A percentile compares a stretch with the other conserved stretches of the same genome.
Evolutionary conservation across 2,888 invertebrate species (phyloP).

Genomic region (Parascotia fuliginaria): DNA sequence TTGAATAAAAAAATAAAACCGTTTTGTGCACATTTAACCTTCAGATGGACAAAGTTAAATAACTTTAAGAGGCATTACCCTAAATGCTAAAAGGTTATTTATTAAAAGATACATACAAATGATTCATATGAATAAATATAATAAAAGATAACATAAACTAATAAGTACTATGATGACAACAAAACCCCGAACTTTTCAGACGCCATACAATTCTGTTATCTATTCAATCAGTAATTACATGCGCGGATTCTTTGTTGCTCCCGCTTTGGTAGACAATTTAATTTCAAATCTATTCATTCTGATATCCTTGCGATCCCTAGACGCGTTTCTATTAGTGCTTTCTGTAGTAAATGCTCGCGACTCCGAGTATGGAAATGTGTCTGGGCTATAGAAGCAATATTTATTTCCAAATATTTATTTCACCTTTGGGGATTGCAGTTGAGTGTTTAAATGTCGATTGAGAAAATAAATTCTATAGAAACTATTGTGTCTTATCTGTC

Average conservation of each 20-base stretch:
- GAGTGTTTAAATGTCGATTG: background rate
- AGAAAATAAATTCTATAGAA: too few species aligned
- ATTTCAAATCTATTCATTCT: constrained; percentile 61
- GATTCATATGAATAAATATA: constrained; percentile 7
- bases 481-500: too few species aligned
- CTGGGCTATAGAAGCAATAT: constrained; percentile 38
- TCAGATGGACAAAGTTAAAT: too few species aligned
- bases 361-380: constrained; percentile 47
- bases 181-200: constrained; percentile 69
- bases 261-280: constrained; percentile 67
- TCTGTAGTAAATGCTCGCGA: constrained; percentile 40
- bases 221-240: constrained; percentile 70
- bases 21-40: too few species aligned
- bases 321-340: constrained; percentile 39
- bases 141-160: constrained; percentile 51
- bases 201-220: constrained; percentile 59
- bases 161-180: constrained; percentile 35
- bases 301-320: constrained; percentile 54
- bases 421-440: constrained; percentile 6
- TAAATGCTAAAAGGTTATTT: too few species aligned
- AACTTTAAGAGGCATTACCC: too few species aligned
- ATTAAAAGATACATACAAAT: too few species aligned
- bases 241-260: constrained; percentile 64
- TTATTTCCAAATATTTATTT: constrained; percentile 14
- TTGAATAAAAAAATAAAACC: too few species aligned